Evolutionary conservation across 2,113 vertebrate species (phyloP).

Genomic region (Dromiciops gliroides): DNA sequence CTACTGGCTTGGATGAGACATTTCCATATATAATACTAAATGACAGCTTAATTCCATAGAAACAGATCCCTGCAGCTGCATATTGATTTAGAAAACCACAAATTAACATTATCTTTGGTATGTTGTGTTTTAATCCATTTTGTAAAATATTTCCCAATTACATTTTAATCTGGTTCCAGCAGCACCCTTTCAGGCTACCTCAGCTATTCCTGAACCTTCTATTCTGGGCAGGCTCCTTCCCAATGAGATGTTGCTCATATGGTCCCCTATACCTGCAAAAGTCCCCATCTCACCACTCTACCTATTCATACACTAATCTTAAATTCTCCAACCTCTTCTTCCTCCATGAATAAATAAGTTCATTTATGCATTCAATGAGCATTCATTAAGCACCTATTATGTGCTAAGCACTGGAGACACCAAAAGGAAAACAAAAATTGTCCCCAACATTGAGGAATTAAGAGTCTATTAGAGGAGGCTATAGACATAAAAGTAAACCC

Average conservation of each 20-base stretch:
- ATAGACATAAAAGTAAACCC: not conserved
- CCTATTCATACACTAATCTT: not conserved
- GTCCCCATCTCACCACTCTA: not conserved
- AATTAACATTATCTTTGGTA: not conserved
- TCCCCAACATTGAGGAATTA: not conserved
- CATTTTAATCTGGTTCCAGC: not conserved
- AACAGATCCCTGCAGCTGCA: not conserved
- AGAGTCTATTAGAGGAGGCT: not conserved
- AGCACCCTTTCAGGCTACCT: not conserved
- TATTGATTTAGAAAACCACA: not conserved
- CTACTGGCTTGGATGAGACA: too few relatives aligned
- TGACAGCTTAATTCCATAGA: too few relatives aligned
- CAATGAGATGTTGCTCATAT: not conserved
- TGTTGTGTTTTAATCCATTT: not conserved
- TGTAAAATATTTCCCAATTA: not conserved
- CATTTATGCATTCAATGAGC: not conserved
- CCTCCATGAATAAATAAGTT: not conserved
- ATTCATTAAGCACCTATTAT: not conserved
- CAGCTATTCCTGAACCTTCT: not conserved
- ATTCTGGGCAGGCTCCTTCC: not conserved
- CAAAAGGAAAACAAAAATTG: not conserved
- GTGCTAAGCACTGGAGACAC: not conserved
- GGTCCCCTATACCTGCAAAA: not conserved
- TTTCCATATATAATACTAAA: too few relatives aligned
- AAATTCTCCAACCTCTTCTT: not conserved